A percentile compares a stretch with the other conserved stretches of the same genome.
Evolutionary conservation across 2,797 vertebrate species (phyloP).

Genomic region (Etheostoma nigrum): DNA sequence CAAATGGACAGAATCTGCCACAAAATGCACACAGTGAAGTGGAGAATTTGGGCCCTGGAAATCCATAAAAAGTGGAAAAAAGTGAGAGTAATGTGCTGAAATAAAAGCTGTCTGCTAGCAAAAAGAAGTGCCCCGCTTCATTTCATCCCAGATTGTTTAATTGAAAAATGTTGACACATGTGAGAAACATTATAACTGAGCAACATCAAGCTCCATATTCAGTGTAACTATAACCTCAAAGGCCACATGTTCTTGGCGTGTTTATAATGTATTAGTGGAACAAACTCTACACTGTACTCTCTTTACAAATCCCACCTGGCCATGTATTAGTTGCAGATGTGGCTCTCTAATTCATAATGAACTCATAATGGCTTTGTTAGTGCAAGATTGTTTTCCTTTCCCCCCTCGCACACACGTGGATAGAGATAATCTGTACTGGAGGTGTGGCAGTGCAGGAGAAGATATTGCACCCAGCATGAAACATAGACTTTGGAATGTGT

Average conservation of each 20-base stretch:
- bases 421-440: constrained; percentile 91
- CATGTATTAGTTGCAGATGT: constrained; percentile 91
- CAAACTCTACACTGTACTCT: constrained; percentile 86
- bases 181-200: constrained; percentile 83
- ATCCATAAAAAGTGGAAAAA: constrained; percentile 13
- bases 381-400: constrained; percentile 86
- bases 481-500: constrained; percentile 89
- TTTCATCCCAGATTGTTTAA: constrained; percentile 81
- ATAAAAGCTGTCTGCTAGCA: constrained; percentile 55
- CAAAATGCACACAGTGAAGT: constrained; percentile 36
- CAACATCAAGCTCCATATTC: constrained; percentile 78
- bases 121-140: constrained; percentile 69
- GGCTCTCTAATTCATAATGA: constrained; percentile 91
- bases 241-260: constrained; percentile 76
- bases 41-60: constrained; percentile 5
- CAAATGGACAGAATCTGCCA: constrained; percentile 43
- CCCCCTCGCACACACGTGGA: constrained; percentile 84
- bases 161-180: constrained; percentile 82
- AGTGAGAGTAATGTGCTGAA: constrained; percentile 38
- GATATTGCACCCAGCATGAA: constrained; percentile 91
- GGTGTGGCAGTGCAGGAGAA: constrained; percentile 90
- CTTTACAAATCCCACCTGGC: constrained; percentile 87
- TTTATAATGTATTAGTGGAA: constrained; percentile 87
- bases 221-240: constrained; percentile 84
- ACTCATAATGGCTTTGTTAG: constrained; percentile 94